Evolutionary conservation across 2,113 vertebrate genomes (phyloP).

Genomic region (Cricetomys ansorgei): DNA sequence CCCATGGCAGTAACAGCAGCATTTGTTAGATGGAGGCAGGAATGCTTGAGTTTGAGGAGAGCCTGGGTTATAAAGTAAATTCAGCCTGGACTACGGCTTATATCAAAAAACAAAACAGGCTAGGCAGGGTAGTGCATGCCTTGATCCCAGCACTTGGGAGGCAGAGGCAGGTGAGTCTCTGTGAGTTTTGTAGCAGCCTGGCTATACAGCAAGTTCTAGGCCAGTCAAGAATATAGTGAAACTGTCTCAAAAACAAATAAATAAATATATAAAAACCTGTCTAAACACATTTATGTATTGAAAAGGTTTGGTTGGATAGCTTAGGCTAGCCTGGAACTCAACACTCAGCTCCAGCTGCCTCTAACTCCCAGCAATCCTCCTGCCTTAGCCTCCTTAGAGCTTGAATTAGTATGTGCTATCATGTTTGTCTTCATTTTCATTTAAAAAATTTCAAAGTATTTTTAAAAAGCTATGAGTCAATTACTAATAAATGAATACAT

Average conservation of each 20-base stretch:
- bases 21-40: neutral
- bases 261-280: neutral
- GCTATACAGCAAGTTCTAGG: neutral
- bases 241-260: neutral
- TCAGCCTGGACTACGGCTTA: neutral
- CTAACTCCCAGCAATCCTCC: neutral
- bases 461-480: neutral
- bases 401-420: neutral
- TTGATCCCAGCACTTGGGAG: neutral
- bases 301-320: too few relatives aligned
- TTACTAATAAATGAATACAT: constrained; percentile 4
- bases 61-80: neutral
- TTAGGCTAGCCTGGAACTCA: neutral
- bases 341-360: neutral
- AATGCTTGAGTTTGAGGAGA: neutral
- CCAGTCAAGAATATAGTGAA: neutral
- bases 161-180: too few relatives aligned
- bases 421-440: neutral
- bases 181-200: neutral
- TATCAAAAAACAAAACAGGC: neutral
- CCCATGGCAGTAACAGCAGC: neutral
- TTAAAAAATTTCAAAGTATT: neutral
- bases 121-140: too few relatives aligned
- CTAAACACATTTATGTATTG: too few relatives aligned
- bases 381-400: neutral